These are phyloP conservation scores for Rhizomys pruinosus DNA, from an alignment of 2,113 vertebrate genomes.

Conservation along the genomic window DNA sequence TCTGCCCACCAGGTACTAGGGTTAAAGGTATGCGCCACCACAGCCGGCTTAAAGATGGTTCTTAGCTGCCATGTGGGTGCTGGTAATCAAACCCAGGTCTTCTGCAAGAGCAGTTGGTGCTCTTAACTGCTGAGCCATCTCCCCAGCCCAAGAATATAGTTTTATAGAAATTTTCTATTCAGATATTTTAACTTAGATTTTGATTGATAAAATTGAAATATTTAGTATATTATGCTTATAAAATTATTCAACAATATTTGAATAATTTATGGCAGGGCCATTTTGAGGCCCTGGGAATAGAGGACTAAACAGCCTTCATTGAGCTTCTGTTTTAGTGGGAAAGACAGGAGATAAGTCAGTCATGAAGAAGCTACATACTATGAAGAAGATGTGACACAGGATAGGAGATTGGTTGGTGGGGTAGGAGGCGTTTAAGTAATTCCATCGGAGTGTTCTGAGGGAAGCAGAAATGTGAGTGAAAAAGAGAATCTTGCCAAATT, in stretches of 20 bases:
- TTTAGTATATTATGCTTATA: slow-evolving; percentile 46
- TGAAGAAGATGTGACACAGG: not conserved
- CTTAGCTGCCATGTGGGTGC: no score
- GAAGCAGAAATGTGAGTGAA: slow-evolving; percentile 35
- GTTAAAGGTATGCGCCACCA: no score
- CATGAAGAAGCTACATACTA: not conserved
- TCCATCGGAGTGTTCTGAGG: slow-evolving; percentile 27
- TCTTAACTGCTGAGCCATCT: no score
- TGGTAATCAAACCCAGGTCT: no score
- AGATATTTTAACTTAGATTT: slow-evolving; percentile 52
- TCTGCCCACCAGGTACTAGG: no score
- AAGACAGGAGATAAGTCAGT: slow-evolving; percentile 42
- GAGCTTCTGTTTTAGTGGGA: slow-evolving; percentile 6
- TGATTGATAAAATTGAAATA: slow-evolving; percentile 60
- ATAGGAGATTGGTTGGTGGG: not conserved
- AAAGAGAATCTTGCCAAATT: slow-evolving; percentile 20
- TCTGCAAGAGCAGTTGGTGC: no score
- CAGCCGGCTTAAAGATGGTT: no score
- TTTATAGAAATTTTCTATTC: slow-evolving; percentile 46
- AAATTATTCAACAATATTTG: slow-evolving; percentile 40
- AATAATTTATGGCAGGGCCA: slow-evolving; percentile 2
- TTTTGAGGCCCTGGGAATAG: not conserved
- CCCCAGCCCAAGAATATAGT: slow-evolving; percentile 45
- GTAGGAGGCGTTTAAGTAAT: not conserved
- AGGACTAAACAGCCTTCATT: not conserved